Percentiles rank a stretch among this genome's conserved stretches.
These are phyloP conservation scores for Euzophera pinguis DNA, from an alignment of 2,888 invertebrate genomes.

Conservation along the genomic window DNA sequence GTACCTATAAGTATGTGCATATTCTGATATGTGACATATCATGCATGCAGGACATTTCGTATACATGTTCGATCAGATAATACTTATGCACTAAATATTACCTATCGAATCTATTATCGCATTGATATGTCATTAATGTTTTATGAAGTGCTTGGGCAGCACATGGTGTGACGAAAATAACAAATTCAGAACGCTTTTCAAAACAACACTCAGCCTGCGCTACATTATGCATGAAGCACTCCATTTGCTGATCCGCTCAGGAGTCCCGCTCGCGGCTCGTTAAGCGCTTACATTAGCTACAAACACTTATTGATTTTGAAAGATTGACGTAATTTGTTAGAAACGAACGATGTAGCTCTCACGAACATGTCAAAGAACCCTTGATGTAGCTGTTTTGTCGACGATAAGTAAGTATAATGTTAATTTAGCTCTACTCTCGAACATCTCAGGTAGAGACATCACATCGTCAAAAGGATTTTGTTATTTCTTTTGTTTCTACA, in stretches of 20 bases:
- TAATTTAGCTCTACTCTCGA: no score
- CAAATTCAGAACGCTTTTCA: slow-evolving; percentile 78
- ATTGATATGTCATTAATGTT: slow-evolving; percentile 70
- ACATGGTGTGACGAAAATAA: slow-evolving; percentile 77
- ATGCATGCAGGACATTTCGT: background rate
- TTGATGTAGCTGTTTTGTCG: background rate
- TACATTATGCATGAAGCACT: slow-evolving; percentile 80
- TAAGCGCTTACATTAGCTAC: slow-evolving; percentile 78
- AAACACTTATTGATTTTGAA: slow-evolving; percentile 76
- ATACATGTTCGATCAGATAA: background rate
- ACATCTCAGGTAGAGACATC: no score
- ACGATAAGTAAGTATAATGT: background rate
- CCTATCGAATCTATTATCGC: slow-evolving; percentile 29
- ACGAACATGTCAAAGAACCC: slow-evolving; percentile 2
- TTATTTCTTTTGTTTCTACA: no score
- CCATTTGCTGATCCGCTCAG: slow-evolving; percentile 79
- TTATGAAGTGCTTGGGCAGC: slow-evolving; percentile 70
- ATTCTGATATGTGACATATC: background rate
- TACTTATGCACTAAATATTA: background rate
- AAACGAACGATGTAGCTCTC: slow-evolving; percentile 24
- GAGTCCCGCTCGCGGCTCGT: slow-evolving; percentile 76
- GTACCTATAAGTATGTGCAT: background rate
- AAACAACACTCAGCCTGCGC: slow-evolving; percentile 75
- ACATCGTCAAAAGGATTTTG: no score
- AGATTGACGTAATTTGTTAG: slow-evolving; percentile 66